Conservation (phyloP, 2,888 invertebrate species). For the Caenorhabditis wallacei region DNA sequence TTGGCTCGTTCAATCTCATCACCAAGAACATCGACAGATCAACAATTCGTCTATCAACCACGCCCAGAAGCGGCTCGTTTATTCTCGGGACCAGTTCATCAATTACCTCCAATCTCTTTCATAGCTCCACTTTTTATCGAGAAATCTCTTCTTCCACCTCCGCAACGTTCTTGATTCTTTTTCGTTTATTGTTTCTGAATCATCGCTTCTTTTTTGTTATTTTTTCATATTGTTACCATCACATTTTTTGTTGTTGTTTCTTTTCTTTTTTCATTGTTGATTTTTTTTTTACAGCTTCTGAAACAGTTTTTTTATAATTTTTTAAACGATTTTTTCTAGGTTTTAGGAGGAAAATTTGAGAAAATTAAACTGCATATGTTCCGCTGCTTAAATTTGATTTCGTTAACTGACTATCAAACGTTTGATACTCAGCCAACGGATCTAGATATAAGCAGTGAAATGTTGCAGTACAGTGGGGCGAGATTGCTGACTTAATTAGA, state of each 20-base stretch:
- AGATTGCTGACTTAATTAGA: too few relatives aligned
- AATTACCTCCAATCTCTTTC: constrained; percentile 76
- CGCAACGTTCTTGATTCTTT: constrained; percentile 8
- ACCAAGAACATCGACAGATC: constrained; percentile 8
- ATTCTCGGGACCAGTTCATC: constrained; percentile 74
- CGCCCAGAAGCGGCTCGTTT: constrained; percentile 64
- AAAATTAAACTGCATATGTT: too few relatives aligned
- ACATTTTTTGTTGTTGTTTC: constrained; percentile 9
- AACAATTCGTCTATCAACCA: constrained; percentile 48
- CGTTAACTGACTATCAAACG: too few relatives aligned
- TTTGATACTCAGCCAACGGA: too few relatives aligned
- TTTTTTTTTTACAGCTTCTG: neutral
- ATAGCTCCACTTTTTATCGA: constrained; percentile 75
- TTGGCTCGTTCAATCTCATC: constrained; percentile 22
- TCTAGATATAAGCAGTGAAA: too few relatives aligned
- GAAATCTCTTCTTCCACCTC: constrained; percentile 69
- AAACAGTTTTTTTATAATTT: constrained; percentile 6
- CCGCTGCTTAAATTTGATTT: too few relatives aligned
- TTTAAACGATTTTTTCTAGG: neutral
- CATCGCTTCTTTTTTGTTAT: constrained; percentile 28
- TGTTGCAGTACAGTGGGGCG: too few relatives aligned
- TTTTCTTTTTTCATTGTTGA: constrained; percentile 4
- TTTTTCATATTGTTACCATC: neutral
- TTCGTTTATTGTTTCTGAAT: neutral
- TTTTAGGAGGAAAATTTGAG: too few relatives aligned